Evolutionary conservation across 2,888 invertebrate species (phyloP), one percentile per base, ranked within the genome.

Genomic region (Brassicogethes aeneus): DNA sequence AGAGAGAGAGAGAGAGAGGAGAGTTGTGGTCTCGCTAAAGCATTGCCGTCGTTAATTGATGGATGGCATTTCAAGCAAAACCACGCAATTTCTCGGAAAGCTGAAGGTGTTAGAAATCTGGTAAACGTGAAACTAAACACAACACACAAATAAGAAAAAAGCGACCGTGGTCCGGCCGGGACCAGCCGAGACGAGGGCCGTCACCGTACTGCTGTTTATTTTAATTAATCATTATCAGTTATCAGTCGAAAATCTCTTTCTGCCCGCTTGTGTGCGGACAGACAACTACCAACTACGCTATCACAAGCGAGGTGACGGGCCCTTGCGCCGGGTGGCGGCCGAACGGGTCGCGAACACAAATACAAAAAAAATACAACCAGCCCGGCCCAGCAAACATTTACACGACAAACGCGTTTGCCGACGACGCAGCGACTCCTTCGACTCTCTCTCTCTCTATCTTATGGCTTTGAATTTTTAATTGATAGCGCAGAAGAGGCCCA

Each of bases 21-120:
- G 7, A 43, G 55, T 58, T 59, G 64, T 64, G 64, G 63, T 60
- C 63, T 65, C 63, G 62, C 60, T 55, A 56, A 60, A 61, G 62
- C 61, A 59, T 57, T 62, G 59, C 60, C 60, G 53, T 60, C 59
- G 56, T 55, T 32, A 32, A 32, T 52, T 51, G 56, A 51, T 50
- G 53, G 57, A 58, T 59, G 58, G 61, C 60, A 59, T 61, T 57
- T 57, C 39, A 53, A 61, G 59, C 62, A 64, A 65, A 65, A 66
- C 65, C 63, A 64, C 63, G 59, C 54, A 60, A 51, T 54, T 56
- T 53, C 50, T 50, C 56, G 49, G 51, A 59, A 62, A 61, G 57
- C 58, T 60, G 53, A 55, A 52, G 54, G 56, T 56, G 57, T 59
- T 59, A 59, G 56, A 59, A 57, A 40, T 42, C 41, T 42, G 49